Base-by-base conservation (phyloP, 2,797 vertebrate species). In the Gymnopithys bicolor region DNA sequence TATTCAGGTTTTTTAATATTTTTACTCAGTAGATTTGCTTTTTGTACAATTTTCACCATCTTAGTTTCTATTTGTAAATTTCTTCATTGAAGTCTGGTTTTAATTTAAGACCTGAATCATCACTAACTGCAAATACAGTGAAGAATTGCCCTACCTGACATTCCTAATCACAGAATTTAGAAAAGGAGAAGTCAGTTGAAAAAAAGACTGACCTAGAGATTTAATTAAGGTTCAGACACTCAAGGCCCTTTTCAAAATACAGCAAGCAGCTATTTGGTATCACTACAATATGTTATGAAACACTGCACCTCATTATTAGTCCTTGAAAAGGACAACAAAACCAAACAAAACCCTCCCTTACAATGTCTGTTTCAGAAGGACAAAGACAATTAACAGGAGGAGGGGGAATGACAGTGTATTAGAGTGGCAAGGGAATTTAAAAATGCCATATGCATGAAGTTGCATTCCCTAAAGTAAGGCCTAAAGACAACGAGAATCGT, bases 381-480 rank as follows among this genome's bases (percentile, higher is more conserved):
- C 94, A 96, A 96, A 97, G 88, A 60, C 93, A 93, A 94, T 96
- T 95, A 93, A 88, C 23, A 35, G 11, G 3, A 7, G 28, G 23
- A 51, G 32, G 43, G 32, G 23, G 5, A 11, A 16, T 39, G 39
- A 69, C 37, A 71, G 33, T 5, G 13, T 45, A 68, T 78, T 51
- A 73, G 5, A 87, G n/a, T 41, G 58, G 60, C 48, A 86, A 32
- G 41, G 56, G 35, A 91, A 93, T 94, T 83, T 91, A 77, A 92
- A 95, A 39, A 87, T 43, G 35, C 25, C 62, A 43, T 35, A 49
- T 3, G 1, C 43, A 71, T 80, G 73, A 90, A 70, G 17, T 35
- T 58, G 1, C 30, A 60, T 45, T 89, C 74, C 39, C 49, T 83
- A 93, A 87, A 83, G 71, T n/a, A 87, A 32, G 23, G n/a, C 30